Conservation (phyloP, 2,888 invertebrate species). For the Caenorhabditis doughertyi region DNA sequence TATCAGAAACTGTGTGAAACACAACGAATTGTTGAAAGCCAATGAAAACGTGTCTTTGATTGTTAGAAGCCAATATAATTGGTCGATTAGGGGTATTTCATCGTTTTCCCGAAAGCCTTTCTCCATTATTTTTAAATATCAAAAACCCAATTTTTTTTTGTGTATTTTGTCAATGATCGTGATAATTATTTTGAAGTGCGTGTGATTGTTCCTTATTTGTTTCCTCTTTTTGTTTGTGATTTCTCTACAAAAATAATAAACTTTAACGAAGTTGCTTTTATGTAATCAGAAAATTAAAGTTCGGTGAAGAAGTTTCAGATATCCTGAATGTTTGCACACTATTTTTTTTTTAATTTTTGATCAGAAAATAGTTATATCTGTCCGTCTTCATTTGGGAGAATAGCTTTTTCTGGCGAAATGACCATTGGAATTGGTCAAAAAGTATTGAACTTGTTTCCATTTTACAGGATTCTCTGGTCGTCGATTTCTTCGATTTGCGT, state of each 20-base stretch:
- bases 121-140: neutral
- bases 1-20: conserved; percentile 78
- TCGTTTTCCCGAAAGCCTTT: conserved; percentile 1
- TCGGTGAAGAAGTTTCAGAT: neutral
- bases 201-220: neutral
- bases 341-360: no score
- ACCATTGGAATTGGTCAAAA: no score
- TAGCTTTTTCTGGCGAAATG: no score
- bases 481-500: no score
- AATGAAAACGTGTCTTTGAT: conserved; percentile 36
- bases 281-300: neutral
- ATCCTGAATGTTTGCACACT: no score
- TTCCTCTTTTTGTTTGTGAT: neutral
- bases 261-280: neutral
- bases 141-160: conserved; percentile 15
- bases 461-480: no score
- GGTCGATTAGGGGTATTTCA: neutral
- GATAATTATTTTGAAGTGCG: conserved; percentile 20
- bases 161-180: conserved; percentile 11
- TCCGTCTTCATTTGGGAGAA: no score
- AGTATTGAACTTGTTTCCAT: no score
- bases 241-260: conserved; percentile 1
- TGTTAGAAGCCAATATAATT: neutral
- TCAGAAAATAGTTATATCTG: no score
- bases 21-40: conserved; percentile 76